A percentile compares a stretch with the other conserved stretches of the same genome.
Evolutionary conservation across 2,797 vertebrate genomes (phyloP).

Genomic region (Geotrypetes seraphini): DNA sequence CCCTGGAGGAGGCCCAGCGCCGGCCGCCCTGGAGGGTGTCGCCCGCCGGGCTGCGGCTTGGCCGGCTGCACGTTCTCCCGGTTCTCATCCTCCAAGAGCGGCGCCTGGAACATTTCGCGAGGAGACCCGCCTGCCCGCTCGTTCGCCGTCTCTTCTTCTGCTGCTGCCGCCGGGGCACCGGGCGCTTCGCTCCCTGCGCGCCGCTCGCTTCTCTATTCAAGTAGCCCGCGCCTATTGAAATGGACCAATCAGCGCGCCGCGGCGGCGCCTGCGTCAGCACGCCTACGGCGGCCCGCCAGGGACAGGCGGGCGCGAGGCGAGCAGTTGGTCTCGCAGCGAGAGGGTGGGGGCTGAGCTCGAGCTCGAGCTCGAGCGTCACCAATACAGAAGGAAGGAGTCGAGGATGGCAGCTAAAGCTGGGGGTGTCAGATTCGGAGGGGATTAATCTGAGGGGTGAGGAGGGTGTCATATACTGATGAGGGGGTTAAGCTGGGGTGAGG

Average conservation of each 20-base stretch:
- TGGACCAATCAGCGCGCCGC: constrained; percentile 61
- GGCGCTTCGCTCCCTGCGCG: not conserved
- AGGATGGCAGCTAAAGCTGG: no score
- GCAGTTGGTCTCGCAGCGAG: no score
- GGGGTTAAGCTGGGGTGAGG: no score
- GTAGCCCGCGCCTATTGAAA: constrained; percentile 99
- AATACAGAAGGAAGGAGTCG: no score
- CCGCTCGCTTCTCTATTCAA: constrained; percentile 66
- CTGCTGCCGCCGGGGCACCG: no score
- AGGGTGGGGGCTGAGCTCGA: no score
- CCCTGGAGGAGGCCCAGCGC: constrained; percentile 66
- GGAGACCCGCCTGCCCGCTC: no score
- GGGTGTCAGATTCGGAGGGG: no score
- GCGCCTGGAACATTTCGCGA: not conserved
- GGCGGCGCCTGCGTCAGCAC: constrained; percentile 1
- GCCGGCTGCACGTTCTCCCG: constrained; percentile 71
- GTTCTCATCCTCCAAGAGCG: constrained; percentile 64
- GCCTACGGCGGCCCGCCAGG: constrained; percentile 4
- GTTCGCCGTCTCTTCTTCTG: no score
- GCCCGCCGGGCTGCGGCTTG: not conserved
- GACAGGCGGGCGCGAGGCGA: not conserved
- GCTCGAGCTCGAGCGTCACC: no score
- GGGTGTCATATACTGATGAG: no score
- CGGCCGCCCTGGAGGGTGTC: constrained; percentile 35
- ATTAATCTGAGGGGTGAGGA: no score